phyloP scores from a whole-genome alignment of 2,888 invertebrate species.

The Sipha maydis region DNA sequence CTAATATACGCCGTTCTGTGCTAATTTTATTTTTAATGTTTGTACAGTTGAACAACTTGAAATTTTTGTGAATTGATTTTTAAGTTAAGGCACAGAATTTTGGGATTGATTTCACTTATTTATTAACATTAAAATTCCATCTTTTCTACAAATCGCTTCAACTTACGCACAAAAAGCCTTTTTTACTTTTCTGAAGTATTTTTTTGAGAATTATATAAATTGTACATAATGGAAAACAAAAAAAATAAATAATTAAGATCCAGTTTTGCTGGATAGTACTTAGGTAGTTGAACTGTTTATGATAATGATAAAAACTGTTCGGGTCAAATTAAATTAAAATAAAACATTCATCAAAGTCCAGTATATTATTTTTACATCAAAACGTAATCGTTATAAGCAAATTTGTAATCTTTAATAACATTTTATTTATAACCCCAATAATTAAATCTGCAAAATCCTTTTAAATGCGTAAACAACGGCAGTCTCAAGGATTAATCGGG shows the following conservation, averaged over 20 bases:
- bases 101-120: too few relatives aligned
- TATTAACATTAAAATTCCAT: too few relatives aligned
- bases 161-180: too few relatives aligned
- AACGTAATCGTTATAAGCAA: conserved; percentile 2
- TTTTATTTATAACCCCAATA: neutral
- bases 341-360: neutral
- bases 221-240: neutral
- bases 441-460: conserved; percentile 19
- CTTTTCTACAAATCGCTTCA: too few relatives aligned
- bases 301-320: neutral
- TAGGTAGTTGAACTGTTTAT: neutral
- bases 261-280: neutral
- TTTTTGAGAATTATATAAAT: too few relatives aligned
- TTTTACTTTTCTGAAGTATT: too few relatives aligned
- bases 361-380: neutral
- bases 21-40: too few relatives aligned
- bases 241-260: neutral
- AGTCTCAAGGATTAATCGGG: neutral
- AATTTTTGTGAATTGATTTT: too few relatives aligned
- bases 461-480: neutral
- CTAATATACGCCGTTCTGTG: too few relatives aligned
- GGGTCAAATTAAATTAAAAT: neutral
- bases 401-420: conserved; percentile 7
- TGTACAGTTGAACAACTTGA: too few relatives aligned
- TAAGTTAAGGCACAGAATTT: too few relatives aligned